Base-by-base conservation (phyloP, 1,140 invertebrate species). In the Chlorops oryzae region DNA sequence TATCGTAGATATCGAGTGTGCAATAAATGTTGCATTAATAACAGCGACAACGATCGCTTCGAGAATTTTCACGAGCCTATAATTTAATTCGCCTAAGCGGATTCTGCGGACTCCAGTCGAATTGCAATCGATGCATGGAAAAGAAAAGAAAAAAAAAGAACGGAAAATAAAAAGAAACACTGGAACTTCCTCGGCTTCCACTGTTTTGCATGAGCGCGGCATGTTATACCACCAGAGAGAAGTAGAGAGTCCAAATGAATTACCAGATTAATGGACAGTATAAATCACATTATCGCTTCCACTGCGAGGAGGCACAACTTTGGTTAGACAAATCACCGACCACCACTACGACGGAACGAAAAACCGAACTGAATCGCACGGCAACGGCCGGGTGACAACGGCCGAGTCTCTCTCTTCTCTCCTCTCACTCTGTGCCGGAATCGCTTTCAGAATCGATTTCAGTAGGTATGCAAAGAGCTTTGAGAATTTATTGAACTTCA, bases 251-350 rank as follows among this genome's bases (percentile, higher is more conserved):
- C 58, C 61, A 66, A 69, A 69, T 70, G 65, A 70, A 70, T 70
- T 70, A 69, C 66, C 63, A 69, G 62, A 70, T 70, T 70, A 70
- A 70, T 70, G 66, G 65, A 69, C 65, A 58, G 62, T 59, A 70
- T 70, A 70, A 70, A 70, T 70, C 65, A 70, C 66, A 70, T 70
- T 70, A 70, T 70, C 66, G 66, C 66, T 70, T 70, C 63, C 40
- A 55, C 63, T 32, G 18, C 52, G 22, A n/a, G n/a, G n/a, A n/a
- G 20, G 17, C 38, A 5, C 38, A 49, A 49, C 23, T n/a, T n/a
- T n/a, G n/a, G n/a, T n/a, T n/a, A 23, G 47, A 18, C 47, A 43
- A 55, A 56, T 59, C 51, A 56, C 43, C 51, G 24, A 37, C 10
- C 23, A 4, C 23, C 22, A 20, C 20, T 24, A 17, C 22, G 24